phyloP scores from a whole-genome alignment of 2,888 invertebrate genomes.

The Leucania comma region DNA sequence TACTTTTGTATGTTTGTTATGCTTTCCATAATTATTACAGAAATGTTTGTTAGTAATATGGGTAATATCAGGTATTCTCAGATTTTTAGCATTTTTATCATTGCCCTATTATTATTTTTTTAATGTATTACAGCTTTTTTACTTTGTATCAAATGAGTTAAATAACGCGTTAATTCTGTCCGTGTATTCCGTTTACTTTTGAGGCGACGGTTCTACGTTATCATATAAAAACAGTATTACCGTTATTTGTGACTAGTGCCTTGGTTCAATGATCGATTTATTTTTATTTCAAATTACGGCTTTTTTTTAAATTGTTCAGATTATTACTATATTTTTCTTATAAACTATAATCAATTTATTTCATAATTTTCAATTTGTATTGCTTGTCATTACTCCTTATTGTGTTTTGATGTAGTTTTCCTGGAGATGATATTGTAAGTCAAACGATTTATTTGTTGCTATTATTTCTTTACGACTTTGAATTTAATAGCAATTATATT shows the following conservation, averaged over 20 bases:
- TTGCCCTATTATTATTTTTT: background rate
- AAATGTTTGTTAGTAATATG: background rate
- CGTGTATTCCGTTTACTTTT: background rate
- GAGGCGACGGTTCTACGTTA: constrained; percentile 21
- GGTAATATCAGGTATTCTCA: background rate
- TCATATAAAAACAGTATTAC: constrained; percentile 15
- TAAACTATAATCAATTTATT: background rate
- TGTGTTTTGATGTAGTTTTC: background rate
- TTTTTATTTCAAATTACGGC: constrained; percentile 2
- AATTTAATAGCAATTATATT: constrained; percentile 43
- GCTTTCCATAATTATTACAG: background rate
- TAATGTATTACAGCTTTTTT: background rate
- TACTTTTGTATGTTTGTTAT: background rate
- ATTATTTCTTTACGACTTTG: constrained; percentile 2
- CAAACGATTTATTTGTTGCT: background rate
- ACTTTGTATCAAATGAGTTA: too few species aligned
- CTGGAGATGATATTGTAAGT: background rate
- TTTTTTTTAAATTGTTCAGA: constrained; percentile 10
- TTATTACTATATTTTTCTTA: background rate
- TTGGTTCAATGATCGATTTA: constrained; percentile 44
- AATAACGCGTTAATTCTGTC: background rate
- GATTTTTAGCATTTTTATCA: background rate
- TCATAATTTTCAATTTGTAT: background rate
- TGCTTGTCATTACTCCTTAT: background rate
- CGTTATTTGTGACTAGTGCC: constrained; percentile 15